Percentiles rank a stretch among this genome's conserved stretches.
These are phyloP conservation scores for Aptenodytes forsteri DNA, from an alignment of 2,113 vertebrate species.

Conservation along the genomic window DNA sequence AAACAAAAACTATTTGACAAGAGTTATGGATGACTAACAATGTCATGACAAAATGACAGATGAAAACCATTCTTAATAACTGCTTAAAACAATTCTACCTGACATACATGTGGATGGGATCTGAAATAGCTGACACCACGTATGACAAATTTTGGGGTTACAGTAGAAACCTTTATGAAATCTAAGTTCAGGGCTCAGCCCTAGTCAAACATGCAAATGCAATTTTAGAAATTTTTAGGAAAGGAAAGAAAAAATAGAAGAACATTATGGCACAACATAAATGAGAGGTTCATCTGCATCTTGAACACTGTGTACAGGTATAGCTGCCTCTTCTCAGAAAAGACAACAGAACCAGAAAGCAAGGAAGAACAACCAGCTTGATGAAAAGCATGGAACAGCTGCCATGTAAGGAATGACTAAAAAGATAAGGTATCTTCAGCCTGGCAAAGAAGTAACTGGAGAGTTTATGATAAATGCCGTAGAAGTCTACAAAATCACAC, in stretches of 20 bases:
- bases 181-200: not conserved
- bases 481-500: not conserved
- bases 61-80: not conserved
- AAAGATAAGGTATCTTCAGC: not conserved
- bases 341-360: not conserved
- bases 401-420: not conserved
- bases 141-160: not conserved
- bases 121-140: fast-evolving
- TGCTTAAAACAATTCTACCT: not conserved
- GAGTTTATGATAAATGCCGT: not conserved
- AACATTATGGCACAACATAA: not conserved
- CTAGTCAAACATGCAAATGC: not conserved
- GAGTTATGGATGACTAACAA: not conserved
- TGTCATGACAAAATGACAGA: not conserved
- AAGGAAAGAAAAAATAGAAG: not conserved
- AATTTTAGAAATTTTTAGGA: not conserved
- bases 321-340: not conserved
- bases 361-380: not conserved
- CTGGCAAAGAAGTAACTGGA: not conserved
- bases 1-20: not conserved
- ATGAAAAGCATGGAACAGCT: not conserved
- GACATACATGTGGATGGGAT: not conserved
- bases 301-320: not conserved
- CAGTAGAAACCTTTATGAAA: not conserved
- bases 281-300: not conserved